Conservation (phyloP, 2,888 invertebrate species). For the Drosophila neotestacea region DNA sequence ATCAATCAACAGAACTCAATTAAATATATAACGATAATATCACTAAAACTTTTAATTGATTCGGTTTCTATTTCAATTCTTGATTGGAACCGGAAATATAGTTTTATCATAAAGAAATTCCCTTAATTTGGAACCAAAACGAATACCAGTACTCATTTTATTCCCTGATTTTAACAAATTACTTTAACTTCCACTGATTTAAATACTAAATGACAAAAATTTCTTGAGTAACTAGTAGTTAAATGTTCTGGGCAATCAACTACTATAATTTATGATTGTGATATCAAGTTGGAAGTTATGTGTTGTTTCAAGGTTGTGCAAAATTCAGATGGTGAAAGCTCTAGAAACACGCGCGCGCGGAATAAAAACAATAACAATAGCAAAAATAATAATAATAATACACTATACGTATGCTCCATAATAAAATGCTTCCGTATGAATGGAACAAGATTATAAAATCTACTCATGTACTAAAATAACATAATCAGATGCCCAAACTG, state of each 20-base stretch:
- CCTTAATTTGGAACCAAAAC: too few species aligned
- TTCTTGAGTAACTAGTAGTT: background rate
- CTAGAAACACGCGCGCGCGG: slow-evolving; percentile 18
- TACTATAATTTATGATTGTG: slow-evolving; percentile 8
- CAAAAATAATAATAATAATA: background rate
- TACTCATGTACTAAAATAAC: slow-evolving; percentile 5
- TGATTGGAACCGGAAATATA: too few species aligned
- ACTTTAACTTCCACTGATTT: background rate
- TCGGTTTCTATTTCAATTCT: too few species aligned
- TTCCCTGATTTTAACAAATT: background rate
- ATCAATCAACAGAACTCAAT: too few species aligned
- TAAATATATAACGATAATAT: too few species aligned
- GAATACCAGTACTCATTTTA: too few species aligned
- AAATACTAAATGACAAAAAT: background rate
- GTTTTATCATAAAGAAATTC: too few species aligned
- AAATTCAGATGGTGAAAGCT: slow-evolving; percentile 23
- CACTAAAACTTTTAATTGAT: too few species aligned
- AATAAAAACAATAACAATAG: slow-evolving; percentile 23
- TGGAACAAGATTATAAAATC: slow-evolving; percentile 32
- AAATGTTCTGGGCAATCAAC: slow-evolving; percentile 1
- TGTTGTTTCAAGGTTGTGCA: slow-evolving; percentile 17
- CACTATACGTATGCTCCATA: slow-evolving; percentile 9
- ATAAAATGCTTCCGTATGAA: slow-evolving; percentile 39
- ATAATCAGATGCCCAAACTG: slow-evolving; percentile 12
- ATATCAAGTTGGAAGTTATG: slow-evolving; percentile 21